Conservation (phyloP, 2,797 vertebrate genomes). For the Eulemur albifrons region DNA sequence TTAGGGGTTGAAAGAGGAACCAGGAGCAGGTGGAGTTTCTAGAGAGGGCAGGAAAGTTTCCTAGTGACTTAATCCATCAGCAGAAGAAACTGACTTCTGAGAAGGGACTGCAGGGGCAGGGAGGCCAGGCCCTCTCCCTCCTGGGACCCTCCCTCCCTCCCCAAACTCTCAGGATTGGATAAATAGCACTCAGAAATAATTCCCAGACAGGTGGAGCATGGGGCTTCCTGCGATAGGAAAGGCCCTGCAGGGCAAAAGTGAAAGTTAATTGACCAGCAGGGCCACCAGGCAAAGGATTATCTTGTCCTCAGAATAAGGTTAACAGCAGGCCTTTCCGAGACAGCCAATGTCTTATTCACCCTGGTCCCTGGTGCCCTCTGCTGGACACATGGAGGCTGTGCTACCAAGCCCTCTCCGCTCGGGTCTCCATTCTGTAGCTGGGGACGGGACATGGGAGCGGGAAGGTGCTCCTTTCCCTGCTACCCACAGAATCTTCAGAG, state of each 20-base stretch:
- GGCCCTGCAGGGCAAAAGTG: neutral
- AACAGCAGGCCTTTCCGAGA: neutral
- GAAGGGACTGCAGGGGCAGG: neutral
- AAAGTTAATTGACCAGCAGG: neutral
- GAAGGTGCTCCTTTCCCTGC: neutral
- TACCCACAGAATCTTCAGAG: neutral
- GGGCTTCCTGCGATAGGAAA: neutral
- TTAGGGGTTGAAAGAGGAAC: slow-evolving; percentile 15
- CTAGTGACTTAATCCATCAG: neutral
- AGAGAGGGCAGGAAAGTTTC: neutral
- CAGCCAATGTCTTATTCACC: neutral
- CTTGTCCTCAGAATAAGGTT: neutral
- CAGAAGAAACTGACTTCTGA: neutral
- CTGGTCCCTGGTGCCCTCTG: slow-evolving; percentile 72
- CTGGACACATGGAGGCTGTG: slow-evolving; percentile 48
- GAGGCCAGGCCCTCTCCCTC: neutral
- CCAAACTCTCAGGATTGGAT: neutral
- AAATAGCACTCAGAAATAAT: neutral
- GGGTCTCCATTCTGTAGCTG: neutral
- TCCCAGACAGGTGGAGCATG: neutral
- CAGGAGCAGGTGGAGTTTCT: neutral
- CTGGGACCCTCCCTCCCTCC: neutral
- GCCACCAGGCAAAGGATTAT: neutral
- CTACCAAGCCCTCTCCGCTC: neutral
- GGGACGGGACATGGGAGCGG: neutral